These are phyloP conservation scores for Carcinoscorpius rotundicauda DNA, from an alignment of 1,140 invertebrate genomes.

Conservation along the genomic window DNA sequence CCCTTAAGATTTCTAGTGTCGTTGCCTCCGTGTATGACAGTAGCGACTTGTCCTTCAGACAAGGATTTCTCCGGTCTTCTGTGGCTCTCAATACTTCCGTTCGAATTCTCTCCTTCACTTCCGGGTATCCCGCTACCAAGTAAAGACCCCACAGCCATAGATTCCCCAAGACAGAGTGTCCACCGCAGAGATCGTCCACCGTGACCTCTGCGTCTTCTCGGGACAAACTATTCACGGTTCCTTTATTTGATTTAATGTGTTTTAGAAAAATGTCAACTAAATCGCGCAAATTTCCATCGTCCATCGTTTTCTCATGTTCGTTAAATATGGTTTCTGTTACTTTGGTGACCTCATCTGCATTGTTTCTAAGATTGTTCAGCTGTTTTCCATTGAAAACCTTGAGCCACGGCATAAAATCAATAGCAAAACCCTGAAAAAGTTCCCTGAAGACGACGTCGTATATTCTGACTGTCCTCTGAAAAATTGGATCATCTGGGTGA, in stretches of 20 bases:
- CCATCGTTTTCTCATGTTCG: conserved; percentile 21
- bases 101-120: conserved; percentile 43
- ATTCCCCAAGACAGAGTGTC: conserved; percentile 74
- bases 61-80: conserved; percentile 9
- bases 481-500: conserved; percentile 48
- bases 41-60: conserved; percentile 46
- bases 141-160: conserved; percentile 54
- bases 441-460: conserved; percentile 83
- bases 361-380: conserved; percentile 8
- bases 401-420: conserved; percentile 77
- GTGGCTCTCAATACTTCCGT: conserved; percentile 21
- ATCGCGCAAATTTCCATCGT: conserved; percentile 25
- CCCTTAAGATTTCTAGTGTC: conserved; percentile 60
- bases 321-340: conserved; percentile 54
- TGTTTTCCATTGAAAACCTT: conserved; percentile 25
- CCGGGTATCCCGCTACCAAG: conserved; percentile 44
- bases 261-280: conserved; percentile 24
- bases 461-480: conserved; percentile 48
- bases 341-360: conserved; percentile 9
- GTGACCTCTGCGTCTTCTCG: conserved; percentile 20
- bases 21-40: conserved; percentile 75
- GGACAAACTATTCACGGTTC: conserved; percentile 6
- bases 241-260: conserved; percentile 13
- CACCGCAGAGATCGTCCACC: conserved; percentile 49
- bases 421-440: conserved; percentile 70